Conservation (phyloP, 92 coral and sea anemone species). For the Heteractis magnifica region DNA sequence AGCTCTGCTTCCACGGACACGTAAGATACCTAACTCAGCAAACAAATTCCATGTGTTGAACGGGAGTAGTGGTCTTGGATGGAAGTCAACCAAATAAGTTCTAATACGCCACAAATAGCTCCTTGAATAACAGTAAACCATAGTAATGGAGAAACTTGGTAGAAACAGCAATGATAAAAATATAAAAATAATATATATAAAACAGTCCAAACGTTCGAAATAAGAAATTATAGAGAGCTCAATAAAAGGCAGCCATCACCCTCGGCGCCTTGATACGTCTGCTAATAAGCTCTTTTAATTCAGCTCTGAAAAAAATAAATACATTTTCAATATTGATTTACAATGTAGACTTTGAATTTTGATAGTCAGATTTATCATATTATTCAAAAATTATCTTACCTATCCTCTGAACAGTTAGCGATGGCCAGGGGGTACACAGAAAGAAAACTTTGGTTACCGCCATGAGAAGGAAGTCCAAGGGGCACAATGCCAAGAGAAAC, state of each 20-base stretch:
- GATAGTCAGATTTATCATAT: no score
- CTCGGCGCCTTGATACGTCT: not conserved
- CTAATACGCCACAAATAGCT: not conserved
- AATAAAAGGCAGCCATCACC: not conserved
- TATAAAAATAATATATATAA: no score
- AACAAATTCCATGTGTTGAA: not conserved
- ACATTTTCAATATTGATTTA: no score
- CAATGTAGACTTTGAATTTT: no score
- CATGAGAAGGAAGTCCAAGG: no score
- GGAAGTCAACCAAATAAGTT: not conserved
- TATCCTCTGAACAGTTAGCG: no score
- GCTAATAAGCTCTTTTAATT: slow-evolving; percentile 3
- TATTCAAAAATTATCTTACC: no score
- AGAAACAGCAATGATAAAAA: not conserved
- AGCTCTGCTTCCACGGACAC: not conserved
- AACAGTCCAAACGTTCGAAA: no score
- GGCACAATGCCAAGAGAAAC: no score
- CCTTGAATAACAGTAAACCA: not conserved
- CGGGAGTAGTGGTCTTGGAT: not conserved
- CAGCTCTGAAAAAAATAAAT: not conserved
- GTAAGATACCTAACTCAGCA: not conserved
- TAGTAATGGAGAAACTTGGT: not conserved
- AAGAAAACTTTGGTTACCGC: no score
- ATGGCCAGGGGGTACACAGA: no score
- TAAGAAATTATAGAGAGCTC: not conserved